phyloP scores from a whole-genome alignment of 2,113 vertebrate species.

The Entelurus aequoreus region DNA sequence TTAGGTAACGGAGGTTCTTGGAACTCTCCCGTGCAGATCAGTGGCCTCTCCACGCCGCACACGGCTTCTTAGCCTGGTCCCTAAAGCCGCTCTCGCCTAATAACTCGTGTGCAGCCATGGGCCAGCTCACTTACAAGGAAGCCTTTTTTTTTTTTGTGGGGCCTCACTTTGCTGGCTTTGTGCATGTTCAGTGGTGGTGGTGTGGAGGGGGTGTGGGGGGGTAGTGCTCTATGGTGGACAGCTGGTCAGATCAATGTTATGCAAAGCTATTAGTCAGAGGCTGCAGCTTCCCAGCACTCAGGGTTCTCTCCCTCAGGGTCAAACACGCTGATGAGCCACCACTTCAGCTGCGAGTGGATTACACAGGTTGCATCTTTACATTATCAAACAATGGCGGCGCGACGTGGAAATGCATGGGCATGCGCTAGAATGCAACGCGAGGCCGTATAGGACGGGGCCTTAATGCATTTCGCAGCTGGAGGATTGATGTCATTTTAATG shows the following conservation, averaged over 20 bases:
- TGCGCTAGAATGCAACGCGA: background rate
- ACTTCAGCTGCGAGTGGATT: constrained; percentile 28
- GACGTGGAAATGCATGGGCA: background rate
- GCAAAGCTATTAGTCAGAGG: constrained; percentile 61
- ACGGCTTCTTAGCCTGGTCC: constrained; percentile 39
- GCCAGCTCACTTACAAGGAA: constrained; percentile 45
- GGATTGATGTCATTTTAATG: constrained; percentile 7
- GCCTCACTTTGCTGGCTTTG: background rate
- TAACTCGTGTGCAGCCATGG: constrained; percentile 55
- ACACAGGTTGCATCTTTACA: background rate
- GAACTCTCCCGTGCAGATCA: constrained; percentile 24
- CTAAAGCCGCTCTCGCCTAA: constrained; percentile 69
- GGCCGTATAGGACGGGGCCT: too few species aligned
- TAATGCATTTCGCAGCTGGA: background rate
- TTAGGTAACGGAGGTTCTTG: constrained; percentile 64
- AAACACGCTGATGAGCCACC: constrained; percentile 36
- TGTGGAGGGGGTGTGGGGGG: background rate
- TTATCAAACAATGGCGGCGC: background rate
- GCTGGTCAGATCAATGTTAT: constrained; percentile 56
- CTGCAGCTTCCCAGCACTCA: constrained; percentile 38
- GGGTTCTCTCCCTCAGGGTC: constrained; percentile 41
- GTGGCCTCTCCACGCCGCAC: constrained; percentile 26
- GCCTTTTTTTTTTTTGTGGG: constrained; percentile 7
- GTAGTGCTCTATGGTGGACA: constrained; percentile 30
- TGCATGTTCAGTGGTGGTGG: background rate